Evolutionary conservation across 2,888 invertebrate genomes (phyloP).

Genomic region (Andrena trimmerana): DNA sequence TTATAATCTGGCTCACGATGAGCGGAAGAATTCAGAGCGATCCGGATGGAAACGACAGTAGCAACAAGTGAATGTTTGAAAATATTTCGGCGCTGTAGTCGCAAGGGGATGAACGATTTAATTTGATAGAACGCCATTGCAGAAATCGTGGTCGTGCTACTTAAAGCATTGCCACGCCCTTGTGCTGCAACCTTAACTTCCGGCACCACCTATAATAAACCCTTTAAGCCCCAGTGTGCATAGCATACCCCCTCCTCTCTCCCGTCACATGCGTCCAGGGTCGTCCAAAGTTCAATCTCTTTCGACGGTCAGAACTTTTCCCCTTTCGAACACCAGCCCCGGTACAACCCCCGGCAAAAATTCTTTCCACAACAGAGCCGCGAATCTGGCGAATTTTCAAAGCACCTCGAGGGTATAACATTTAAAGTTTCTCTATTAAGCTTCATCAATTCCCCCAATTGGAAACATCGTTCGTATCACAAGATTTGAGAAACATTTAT

Average conservation of each 20-base stretch:
- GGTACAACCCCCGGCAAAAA: conserved; percentile 63
- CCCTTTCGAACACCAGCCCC: conserved; percentile 60
- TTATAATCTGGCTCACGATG: neutral
- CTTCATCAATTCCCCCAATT: neutral
- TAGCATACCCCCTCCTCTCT: conserved; percentile 64
- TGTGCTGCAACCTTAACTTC: conserved; percentile 75
- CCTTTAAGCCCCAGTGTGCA: conserved; percentile 68
- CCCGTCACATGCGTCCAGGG: conserved; percentile 65
- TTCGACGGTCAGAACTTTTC: conserved; percentile 75
- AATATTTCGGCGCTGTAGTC: neutral
- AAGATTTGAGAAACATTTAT: neutral
- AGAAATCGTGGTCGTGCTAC: conserved; percentile 61
- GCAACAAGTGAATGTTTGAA: neutral
- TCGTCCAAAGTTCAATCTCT: conserved; percentile 65
- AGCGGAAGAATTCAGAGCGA: neutral
- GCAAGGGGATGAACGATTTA: neutral
- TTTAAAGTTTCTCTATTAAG: neutral
- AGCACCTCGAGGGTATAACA: conserved; percentile 3
- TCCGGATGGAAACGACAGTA: too few species aligned
- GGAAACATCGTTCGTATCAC: neutral
- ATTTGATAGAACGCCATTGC: conserved; percentile 58
- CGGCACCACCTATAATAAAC: conserved; percentile 77
- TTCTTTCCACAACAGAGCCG: conserved; percentile 20
- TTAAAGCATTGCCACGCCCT: conserved; percentile 81
- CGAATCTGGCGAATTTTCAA: conserved; percentile 6